Conservation (phyloP, 2,888 invertebrate species). For the Patella pellucida region DNA sequence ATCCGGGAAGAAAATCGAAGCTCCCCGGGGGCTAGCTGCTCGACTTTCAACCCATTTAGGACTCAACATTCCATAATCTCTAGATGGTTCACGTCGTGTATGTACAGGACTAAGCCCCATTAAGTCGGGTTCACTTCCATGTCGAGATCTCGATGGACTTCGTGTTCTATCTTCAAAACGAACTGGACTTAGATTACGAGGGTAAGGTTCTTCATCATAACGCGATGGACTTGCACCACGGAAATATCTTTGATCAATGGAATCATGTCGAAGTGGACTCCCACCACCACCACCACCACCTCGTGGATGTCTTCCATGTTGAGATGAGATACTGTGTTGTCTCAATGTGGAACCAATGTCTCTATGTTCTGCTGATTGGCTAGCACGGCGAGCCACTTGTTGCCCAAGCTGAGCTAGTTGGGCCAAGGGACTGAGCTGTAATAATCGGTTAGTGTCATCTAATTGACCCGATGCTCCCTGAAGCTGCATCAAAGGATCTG, state of each 20-base stretch:
- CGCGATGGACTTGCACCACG: slow-evolving; percentile 50
- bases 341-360: slow-evolving; percentile 24
- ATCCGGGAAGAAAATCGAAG: slow-evolving; percentile 59
- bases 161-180: slow-evolving; percentile 52
- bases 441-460: slow-evolving; percentile 27
- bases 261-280: slow-evolving; percentile 48
- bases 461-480: slow-evolving; percentile 25
- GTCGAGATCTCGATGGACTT: slow-evolving; percentile 57
- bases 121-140: slow-evolving; percentile 56
- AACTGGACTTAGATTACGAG: slow-evolving; percentile 45
- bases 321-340: neutral
- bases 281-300: slow-evolving; percentile 46
- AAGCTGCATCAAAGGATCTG: slow-evolving; percentile 40
- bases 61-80: slow-evolving; percentile 54
- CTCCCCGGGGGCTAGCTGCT: slow-evolving; percentile 53
- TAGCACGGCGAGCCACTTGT: slow-evolving; percentile 18
- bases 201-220: slow-evolving; percentile 54
- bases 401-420: slow-evolving; percentile 16
- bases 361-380: slow-evolving; percentile 27
- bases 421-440: slow-evolving; percentile 37
- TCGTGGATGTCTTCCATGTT: slow-evolving; percentile 38
- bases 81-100: slow-evolving; percentile 43
- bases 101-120: slow-evolving; percentile 54
- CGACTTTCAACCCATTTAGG: slow-evolving; percentile 56
- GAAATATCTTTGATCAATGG: slow-evolving; percentile 36